Percentiles rank a stretch among this genome's conserved stretches.
Conservation (phyloP, 1,140 invertebrate genomes). For the Ctenoplectra terminalis region DNA sequence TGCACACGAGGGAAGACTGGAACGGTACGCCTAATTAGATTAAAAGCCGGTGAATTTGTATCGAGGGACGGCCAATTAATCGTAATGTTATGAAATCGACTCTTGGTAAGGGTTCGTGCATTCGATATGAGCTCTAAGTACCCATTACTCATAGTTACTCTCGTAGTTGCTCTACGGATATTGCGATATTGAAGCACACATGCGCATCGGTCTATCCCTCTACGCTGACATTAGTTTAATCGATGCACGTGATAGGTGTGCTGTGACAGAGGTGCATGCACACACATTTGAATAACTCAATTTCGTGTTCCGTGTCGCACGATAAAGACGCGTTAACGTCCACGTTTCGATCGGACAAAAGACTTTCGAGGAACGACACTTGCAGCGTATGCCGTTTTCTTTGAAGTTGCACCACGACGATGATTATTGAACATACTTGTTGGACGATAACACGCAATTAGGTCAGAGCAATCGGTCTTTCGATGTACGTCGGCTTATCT, state of each 20-base stretch:
- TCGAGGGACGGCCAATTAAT: too few species aligned
- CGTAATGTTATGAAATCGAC: too few species aligned
- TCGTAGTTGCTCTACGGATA: conserved; percentile 42
- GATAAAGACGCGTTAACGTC: background rate
- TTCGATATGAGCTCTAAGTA: conserved; percentile 47
- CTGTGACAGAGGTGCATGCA: background rate
- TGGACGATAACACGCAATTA: conserved; percentile 18
- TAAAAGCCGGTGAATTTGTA: too few species aligned
- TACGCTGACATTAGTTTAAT: background rate
- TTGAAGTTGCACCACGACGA: background rate
- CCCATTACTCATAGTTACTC: conserved; percentile 44
- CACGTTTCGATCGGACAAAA: background rate
- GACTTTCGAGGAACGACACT: background rate
- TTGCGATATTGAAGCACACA: conserved; percentile 21
- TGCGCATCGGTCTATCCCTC: background rate
- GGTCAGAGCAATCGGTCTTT: conserved; percentile 8
- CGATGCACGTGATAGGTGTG: background rate
- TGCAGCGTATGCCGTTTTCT: background rate
- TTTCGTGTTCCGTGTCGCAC: conserved; percentile 18
- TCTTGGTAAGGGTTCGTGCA: too few species aligned
- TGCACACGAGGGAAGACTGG: too few species aligned
- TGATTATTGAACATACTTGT: too few species aligned
- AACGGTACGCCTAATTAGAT: too few species aligned
- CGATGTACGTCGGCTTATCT: conserved; percentile 9
- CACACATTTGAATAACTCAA: conserved; percentile 8